Base-by-base conservation (phyloP, 2,797 vertebrate species). In the Eulemur mongoz region DNA sequence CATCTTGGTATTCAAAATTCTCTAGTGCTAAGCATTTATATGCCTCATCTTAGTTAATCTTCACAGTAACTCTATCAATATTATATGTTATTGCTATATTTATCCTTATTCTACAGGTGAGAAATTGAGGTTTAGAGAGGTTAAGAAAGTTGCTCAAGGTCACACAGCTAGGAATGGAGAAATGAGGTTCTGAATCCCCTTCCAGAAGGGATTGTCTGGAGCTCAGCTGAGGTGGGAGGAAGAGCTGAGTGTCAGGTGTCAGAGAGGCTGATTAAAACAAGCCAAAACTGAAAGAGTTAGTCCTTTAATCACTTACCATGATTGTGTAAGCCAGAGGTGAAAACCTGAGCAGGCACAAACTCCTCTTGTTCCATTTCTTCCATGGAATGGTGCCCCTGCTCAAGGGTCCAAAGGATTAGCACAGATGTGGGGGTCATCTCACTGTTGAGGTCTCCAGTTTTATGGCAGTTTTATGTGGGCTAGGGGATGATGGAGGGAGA, bases 21-120 rank as follows among this genome's bases (percentile, higher is more conserved):
- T 89, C 45, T 30, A 69, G 5, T 57, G 15, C n/a, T 73, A 59
- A 57, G 4, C 57, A 25, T 76, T 79, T 76, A 4, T 52, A 14
- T 52, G 72, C 23, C 14, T 82, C 25, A 40, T 80, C 91, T 91
- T 45, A 84, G 30, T 43, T 88, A 45, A 86, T 93, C 54, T 57
- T 89, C 57, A 88, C 1, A 50, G 15, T 87, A 87, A 67, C 20
- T 67, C 38, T 80, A 5, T 86, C 76, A 85, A 82, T 43, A 52
- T 92, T 50, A 30, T 7, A 32, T 73, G 4, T 75, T 81, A 90
- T 81, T n/a, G 70, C n/a, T 86, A 5, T n/a, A 50, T 32, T 84
- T 84, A 75, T 45, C 20, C 30, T 12, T 89, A 78, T 93, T 87
- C 65, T 70, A 63, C 14, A 81, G 48, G 59, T 76, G 6, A 85